Evolutionary conservation across 2,113 vertebrate genomes (phyloP).

Genomic region (Podarcis raffonei): DNA sequence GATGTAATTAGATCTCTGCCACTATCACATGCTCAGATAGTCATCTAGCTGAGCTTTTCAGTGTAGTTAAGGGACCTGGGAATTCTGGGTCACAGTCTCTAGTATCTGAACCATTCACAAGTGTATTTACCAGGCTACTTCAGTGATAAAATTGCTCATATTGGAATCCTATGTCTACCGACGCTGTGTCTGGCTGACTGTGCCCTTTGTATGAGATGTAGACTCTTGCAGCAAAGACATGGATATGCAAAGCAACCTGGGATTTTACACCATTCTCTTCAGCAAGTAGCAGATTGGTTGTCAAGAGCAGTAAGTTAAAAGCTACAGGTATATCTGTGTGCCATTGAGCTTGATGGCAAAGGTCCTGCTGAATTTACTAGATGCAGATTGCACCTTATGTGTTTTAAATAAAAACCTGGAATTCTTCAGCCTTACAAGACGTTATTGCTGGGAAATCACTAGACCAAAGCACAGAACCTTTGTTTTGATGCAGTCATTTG

Average conservation of each 20-base stretch:
- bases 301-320: conserved; percentile 30
- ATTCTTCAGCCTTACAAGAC: background rate
- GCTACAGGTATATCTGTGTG: background rate
- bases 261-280: conserved; percentile 26
- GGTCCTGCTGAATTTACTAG: background rate
- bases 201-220: background rate
- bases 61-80: no score
- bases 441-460: background rate
- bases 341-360: background rate
- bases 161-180: background rate
- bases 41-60: no score
- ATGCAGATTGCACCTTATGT: background rate
- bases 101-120: no score
- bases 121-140: no score
- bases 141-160: background rate
- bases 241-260: background rate
- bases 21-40: no score
- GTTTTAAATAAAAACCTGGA: background rate
- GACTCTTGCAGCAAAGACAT: background rate
- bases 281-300: conserved; percentile 23
- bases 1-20: no score
- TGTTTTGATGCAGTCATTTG: conserved; percentile 64
- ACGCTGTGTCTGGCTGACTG: background rate
- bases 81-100: no score
- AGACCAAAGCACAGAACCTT: conserved; percentile 21